These are phyloP conservation scores for Marasmarcha lunaedactyla DNA, from an alignment of 2,888 invertebrate genomes.

Conservation along the genomic window DNA sequence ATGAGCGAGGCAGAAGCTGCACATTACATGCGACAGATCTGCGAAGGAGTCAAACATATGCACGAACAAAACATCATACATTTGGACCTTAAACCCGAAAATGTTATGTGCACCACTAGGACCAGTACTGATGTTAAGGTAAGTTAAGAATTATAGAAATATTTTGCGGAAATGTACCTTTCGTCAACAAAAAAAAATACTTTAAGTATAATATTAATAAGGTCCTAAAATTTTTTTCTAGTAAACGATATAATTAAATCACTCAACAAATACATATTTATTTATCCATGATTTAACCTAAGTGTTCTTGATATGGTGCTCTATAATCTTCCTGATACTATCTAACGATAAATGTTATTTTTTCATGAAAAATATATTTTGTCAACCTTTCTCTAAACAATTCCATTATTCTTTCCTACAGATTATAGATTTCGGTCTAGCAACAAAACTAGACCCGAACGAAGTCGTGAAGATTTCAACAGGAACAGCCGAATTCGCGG, in stretches of 20 bases:
- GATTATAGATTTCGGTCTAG: constrained; percentile 99
- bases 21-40: constrained; percentile 98
- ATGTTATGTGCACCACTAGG: constrained; percentile 99
- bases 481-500: constrained; percentile 99
- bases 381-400: too few species aligned
- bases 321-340: too few species aligned
- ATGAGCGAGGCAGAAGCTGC: constrained; percentile 99
- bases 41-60: constrained; percentile 98
- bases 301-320: too few species aligned
- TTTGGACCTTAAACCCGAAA: constrained; percentile 96
- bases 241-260: too few species aligned
- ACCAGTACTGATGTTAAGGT: constrained; percentile 94
- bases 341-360: too few species aligned
- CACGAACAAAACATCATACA: constrained; percentile 99
- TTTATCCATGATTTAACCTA: too few species aligned
- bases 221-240: too few species aligned
- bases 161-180: too few species aligned
- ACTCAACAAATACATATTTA: too few species aligned
- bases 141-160: not conserved
- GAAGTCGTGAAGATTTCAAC: constrained; percentile 99
- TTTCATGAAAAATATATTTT: too few species aligned
- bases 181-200: too few species aligned
- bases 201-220: too few species aligned
- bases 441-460: constrained; percentile 97
- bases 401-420: constrained; percentile 21